Conservation (phyloP, 1,140 invertebrate species). For the Cecropterus lyciades region DNA sequence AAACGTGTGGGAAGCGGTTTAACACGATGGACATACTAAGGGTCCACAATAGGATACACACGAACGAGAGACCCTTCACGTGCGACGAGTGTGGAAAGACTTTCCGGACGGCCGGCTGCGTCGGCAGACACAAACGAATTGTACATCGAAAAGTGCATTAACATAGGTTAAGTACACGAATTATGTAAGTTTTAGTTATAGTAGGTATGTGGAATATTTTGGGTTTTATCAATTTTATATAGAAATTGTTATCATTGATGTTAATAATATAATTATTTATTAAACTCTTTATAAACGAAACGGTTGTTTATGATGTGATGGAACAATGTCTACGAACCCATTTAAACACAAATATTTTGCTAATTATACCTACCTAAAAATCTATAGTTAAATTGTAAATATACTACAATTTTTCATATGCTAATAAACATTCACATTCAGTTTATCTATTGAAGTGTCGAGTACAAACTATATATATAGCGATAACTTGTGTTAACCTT, state of each 20-base stretch:
- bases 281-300: constrained; percentile 5
- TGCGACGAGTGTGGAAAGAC: constrained; percentile 85
- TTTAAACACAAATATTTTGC: not conserved
- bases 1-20: constrained; percentile 84
- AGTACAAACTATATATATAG: constrained; percentile 2
- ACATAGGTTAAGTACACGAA: constrained; percentile 3
- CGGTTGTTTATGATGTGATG: not conserved
- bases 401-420: not conserved
- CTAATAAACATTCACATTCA: not conserved
- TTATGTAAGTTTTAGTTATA: constrained; percentile 13
- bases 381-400: not conserved
- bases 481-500: constrained; percentile 16
- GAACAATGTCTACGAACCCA: not conserved
- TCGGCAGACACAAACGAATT: constrained; percentile 74
- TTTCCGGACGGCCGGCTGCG: constrained; percentile 78
- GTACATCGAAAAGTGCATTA: constrained; percentile 55
- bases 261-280: constrained; percentile 24
- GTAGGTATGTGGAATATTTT: constrained; percentile 20
- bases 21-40: constrained; percentile 85
- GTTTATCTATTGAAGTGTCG: not conserved
- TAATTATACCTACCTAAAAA: not conserved
- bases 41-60: constrained; percentile 91
- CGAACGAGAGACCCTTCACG: constrained; percentile 86
- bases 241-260: constrained; percentile 1
- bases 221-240: constrained; percentile 18